A percentile compares a stretch with the other conserved stretches of the same genome.
Evolutionary conservation across 2,113 vertebrate species (phyloP).

Genomic region (Pao palembangensis): DNA sequence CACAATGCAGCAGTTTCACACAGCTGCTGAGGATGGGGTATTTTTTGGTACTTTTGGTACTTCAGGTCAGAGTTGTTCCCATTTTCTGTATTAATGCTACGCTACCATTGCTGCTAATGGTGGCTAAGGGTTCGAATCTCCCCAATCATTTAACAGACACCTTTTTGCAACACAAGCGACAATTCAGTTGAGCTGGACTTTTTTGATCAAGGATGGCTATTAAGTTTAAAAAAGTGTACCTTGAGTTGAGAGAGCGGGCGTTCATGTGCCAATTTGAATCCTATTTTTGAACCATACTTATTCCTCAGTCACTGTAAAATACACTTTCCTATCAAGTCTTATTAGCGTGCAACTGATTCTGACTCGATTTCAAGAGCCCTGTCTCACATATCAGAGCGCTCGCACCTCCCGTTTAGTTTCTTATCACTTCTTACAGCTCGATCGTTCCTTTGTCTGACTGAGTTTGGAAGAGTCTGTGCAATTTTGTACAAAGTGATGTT

Average conservation of each 20-base stretch:
- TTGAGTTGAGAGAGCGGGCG: conserved; percentile 22
- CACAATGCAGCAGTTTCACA: not conserved
- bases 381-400: conserved; percentile 54
- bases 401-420: conserved; percentile 43
- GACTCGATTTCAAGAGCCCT: conserved; percentile 32
- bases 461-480: conserved; percentile 77
- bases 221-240: not conserved
- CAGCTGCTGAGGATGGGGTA: not conserved
- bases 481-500: conserved; percentile 81
- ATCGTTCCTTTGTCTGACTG: conserved; percentile 64
- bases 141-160: not conserved
- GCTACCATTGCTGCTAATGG: not conserved
- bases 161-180: conserved; percentile 16
- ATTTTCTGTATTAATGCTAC: too few species aligned
- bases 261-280: conserved; percentile 75
- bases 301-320: conserved; percentile 66
- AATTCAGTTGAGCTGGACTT: conserved; percentile 19
- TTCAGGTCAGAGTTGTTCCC: not conserved
- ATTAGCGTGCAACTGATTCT: conserved; percentile 55
- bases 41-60: not conserved
- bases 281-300: conserved; percentile 73
- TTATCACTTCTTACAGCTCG: conserved; percentile 52
- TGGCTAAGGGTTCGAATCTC: too few species aligned
- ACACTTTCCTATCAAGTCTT: conserved; percentile 60
- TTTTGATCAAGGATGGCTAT: conserved; percentile 50